Evolutionary conservation across 2,888 invertebrate species (phyloP).

Genomic region (Labia minor): DNA sequence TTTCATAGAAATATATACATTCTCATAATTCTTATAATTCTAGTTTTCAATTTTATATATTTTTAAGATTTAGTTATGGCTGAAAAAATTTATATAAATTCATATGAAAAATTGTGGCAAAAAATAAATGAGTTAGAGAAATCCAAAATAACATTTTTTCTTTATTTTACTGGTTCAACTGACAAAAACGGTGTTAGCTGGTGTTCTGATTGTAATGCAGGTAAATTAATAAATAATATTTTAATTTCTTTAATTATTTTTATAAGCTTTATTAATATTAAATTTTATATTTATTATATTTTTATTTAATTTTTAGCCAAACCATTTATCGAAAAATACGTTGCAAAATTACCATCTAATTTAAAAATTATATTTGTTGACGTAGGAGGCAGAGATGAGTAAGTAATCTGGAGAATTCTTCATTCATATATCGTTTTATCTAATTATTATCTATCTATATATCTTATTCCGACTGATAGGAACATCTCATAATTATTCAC

Average conservation of each 20-base stretch:
- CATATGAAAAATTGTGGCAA: slow-evolving; percentile 51
- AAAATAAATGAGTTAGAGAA: slow-evolving; percentile 43
- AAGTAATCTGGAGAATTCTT: slow-evolving; percentile 45
- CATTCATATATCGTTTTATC: slow-evolving; percentile 13
- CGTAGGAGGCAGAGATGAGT: slow-evolving; percentile 66
- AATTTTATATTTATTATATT: not conserved
- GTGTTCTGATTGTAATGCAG: slow-evolving; percentile 80
- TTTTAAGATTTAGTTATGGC: slow-evolving; percentile 36
- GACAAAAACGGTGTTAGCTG: slow-evolving; percentile 61
- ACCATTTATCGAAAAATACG: slow-evolving; percentile 58
- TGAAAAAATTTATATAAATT: slow-evolving; percentile 40
- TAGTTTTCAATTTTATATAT: slow-evolving; percentile 8
- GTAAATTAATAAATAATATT: slow-evolving; percentile 47
- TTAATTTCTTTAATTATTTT: no score
- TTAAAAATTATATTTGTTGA: slow-evolving; percentile 62
- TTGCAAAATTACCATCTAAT: slow-evolving; percentile 47
- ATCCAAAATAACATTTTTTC: slow-evolving; percentile 38
- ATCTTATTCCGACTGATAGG: no score
- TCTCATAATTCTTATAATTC: no score
- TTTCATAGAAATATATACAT: no score
- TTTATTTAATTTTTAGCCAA: slow-evolving; percentile 49
- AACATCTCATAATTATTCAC: no score
- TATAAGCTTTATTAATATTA: slow-evolving; percentile 16
- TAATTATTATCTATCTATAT: slow-evolving; percentile 22
- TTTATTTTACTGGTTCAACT: slow-evolving; percentile 58